phyloP scores from a whole-genome alignment of 2,888 invertebrate genomes.

The Caenorhabditis doughertyi region DNA sequence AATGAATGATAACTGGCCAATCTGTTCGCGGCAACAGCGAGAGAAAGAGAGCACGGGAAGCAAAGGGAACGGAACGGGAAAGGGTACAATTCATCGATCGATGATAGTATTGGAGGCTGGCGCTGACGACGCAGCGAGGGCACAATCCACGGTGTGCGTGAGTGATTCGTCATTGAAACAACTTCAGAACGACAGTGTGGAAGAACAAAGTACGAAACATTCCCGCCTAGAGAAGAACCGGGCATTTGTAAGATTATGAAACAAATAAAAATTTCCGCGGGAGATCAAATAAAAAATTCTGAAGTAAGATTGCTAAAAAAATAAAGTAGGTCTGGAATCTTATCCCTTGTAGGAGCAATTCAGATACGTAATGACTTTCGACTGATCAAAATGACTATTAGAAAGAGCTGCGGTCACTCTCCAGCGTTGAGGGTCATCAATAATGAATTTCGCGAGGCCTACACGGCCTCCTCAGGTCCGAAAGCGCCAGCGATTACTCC shows the following conservation, averaged over 20 bases:
- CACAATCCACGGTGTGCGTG: slow-evolving; percentile 34
- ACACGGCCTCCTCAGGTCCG: no score
- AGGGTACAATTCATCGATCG: slow-evolving; percentile 28
- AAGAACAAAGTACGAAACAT: slow-evolving; percentile 27
- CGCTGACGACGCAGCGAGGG: slow-evolving; percentile 24
- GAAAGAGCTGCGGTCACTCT: no score
- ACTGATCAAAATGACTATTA: no score
- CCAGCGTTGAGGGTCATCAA: no score
- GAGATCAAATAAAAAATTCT: slow-evolving; percentile 25
- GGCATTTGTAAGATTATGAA: not conserved
- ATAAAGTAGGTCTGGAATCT: not conserved
- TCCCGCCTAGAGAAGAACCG: not conserved
- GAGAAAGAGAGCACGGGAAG: not conserved
- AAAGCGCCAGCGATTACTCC: no score
- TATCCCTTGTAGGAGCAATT: no score
- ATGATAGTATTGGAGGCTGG: slow-evolving; percentile 37
- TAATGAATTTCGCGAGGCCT: no score
- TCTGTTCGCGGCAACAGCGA: slow-evolving; percentile 13
- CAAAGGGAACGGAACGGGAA: slow-evolving; percentile 16
- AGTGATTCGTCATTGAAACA: slow-evolving; percentile 41
- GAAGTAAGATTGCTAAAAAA: not conserved
- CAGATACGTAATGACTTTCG: no score
- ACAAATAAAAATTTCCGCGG: slow-evolving; percentile 9
- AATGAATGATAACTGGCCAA: slow-evolving; percentile 40
- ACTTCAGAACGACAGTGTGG: slow-evolving; percentile 37